A percentile compares a stretch with the other conserved stretches of the same genome.
Conservation (phyloP, 2,888 invertebrate genomes). For the Periphyllus acericola region DNA sequence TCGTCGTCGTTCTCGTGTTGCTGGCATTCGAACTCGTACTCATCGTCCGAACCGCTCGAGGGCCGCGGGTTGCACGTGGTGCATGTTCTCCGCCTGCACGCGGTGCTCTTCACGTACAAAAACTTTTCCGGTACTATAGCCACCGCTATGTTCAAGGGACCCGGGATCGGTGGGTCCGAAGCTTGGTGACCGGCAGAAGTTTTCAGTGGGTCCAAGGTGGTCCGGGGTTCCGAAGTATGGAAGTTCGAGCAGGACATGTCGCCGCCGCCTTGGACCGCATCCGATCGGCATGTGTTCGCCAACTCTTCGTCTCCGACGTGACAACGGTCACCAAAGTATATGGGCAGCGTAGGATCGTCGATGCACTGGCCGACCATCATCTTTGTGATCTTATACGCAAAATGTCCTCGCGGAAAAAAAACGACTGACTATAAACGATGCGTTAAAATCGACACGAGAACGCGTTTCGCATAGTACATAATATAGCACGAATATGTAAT, state of each 20-base stretch:
- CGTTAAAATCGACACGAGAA: too few species aligned
- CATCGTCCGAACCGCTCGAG: neutral
- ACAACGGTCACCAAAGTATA: neutral
- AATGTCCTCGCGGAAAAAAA: too few species aligned
- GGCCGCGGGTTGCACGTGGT: neutral
- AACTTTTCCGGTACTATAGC: neutral
- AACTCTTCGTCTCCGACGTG: neutral
- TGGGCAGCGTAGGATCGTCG: neutral
- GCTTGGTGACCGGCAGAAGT: too few species aligned
- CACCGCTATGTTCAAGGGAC: neutral
- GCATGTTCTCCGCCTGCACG: neutral
- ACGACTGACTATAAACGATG: too few species aligned
- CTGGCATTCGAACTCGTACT: too few species aligned
- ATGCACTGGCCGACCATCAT: neutral
- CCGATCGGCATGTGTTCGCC: neutral
- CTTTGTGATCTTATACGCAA: too few species aligned
- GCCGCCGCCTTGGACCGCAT: neutral
- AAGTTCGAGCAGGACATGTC: neutral
- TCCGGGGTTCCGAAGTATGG: neutral
- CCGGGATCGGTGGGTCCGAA: neutral
- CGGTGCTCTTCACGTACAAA: neutral
- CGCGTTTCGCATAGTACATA: too few species aligned
- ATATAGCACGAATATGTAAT: too few species aligned
- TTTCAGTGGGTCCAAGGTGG: neutral
- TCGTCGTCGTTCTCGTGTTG: neutral